Conservation (phyloP, 2,888 invertebrate genomes). For the Calameuta idolon region DNA sequence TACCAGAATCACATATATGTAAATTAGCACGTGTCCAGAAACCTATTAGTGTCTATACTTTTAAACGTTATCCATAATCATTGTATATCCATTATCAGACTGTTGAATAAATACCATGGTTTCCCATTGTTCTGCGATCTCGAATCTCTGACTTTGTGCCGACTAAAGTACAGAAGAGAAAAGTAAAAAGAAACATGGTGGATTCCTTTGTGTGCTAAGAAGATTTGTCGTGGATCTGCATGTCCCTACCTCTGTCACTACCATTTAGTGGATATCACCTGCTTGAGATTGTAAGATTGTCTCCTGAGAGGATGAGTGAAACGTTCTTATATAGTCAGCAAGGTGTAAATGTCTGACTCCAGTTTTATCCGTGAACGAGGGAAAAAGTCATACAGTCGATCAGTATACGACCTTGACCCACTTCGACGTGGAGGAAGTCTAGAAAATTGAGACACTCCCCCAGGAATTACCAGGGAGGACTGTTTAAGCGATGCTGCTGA, state of each 20-base stretch:
- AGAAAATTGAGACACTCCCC: neutral
- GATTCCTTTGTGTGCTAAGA: neutral
- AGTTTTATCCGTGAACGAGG: neutral
- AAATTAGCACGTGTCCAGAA: neutral
- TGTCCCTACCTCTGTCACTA: neutral
- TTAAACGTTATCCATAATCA: slow-evolving; percentile 45
- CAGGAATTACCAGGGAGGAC: neutral
- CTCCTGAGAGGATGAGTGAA: neutral
- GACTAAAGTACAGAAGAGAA: slow-evolving; percentile 28
- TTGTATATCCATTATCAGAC: slow-evolving; percentile 44
- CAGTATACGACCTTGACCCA: neutral
- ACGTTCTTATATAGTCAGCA: neutral
- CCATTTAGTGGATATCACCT: neutral
- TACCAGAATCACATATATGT: neutral
- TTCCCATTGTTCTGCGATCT: slow-evolving; percentile 21
- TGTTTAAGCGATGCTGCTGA: neutral
- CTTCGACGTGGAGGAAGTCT: neutral
- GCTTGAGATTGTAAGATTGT: neutral
- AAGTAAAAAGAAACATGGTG: neutral
- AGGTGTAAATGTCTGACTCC: neutral
- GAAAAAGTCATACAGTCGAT: neutral
- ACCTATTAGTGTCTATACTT: slow-evolving; percentile 17
- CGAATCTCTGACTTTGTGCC: slow-evolving; percentile 33
- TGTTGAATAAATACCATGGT: slow-evolving; percentile 48
- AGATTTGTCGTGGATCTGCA: neutral